Evolutionary conservation across 2,888 invertebrate species (phyloP).

Genomic region (Nomada fucata): DNA sequence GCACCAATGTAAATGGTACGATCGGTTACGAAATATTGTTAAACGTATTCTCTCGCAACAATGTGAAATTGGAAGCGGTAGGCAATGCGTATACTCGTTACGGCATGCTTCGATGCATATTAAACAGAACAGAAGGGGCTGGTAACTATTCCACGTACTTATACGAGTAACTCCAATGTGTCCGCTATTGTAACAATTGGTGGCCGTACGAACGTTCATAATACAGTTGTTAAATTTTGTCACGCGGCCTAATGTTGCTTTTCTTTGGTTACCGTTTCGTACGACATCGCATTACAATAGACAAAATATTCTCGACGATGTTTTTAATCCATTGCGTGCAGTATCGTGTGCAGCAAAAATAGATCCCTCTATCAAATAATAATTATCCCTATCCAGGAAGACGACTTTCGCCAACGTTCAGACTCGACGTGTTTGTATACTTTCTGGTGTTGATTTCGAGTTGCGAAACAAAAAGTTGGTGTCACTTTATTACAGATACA

Average conservation of each 20-base stretch:
- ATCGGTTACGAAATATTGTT: background rate
- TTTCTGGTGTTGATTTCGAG: too few relatives aligned
- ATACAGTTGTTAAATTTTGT: slow-evolving; percentile 27
- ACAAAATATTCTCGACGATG: too few relatives aligned
- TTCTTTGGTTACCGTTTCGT: background rate
- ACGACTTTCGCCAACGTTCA: too few relatives aligned
- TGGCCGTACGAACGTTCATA: slow-evolving; percentile 22
- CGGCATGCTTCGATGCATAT: slow-evolving; percentile 43
- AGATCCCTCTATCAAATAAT: too few relatives aligned
- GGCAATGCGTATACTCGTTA: slow-evolving; percentile 17
- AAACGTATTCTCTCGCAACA: slow-evolving; percentile 17
- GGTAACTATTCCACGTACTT: slow-evolving; percentile 51
- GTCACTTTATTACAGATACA: too few relatives aligned
- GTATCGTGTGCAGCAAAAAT: too few relatives aligned
- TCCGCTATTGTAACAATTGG: slow-evolving; percentile 10
- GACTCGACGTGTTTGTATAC: too few relatives aligned
- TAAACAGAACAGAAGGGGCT: slow-evolving; percentile 28
- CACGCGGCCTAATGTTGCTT: slow-evolving; percentile 1
- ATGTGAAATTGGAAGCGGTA: slow-evolving; percentile 34
- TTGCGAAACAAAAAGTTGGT: too few relatives aligned
- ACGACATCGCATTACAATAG: background rate
- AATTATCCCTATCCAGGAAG: too few relatives aligned
- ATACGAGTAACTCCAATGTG: slow-evolving; percentile 10
- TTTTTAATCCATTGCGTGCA: too few relatives aligned
- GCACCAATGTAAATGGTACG: background rate